Conservation (phyloP, 2,113 vertebrate species). For the Neoarius graeffei region DNA sequence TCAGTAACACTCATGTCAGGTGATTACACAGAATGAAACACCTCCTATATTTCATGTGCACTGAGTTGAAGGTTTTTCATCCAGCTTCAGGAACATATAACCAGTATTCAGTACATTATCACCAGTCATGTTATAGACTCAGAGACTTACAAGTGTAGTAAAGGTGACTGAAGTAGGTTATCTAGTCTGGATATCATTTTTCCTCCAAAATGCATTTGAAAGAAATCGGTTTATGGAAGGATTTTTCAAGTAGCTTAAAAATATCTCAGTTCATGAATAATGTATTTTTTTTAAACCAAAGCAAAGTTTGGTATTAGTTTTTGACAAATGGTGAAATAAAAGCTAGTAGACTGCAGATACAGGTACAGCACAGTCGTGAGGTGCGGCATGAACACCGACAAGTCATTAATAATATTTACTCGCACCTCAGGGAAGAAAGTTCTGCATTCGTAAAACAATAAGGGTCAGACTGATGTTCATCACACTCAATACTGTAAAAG, state of each 20-base stretch:
- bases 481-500: not conserved
- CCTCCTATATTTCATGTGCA: not conserved
- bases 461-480: conserved; percentile 11
- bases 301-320: conserved; percentile 12
- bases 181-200: not conserved
- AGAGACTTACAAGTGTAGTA: not conserved
- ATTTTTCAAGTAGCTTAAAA: not conserved
- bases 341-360: not conserved
- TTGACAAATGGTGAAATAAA: conserved; percentile 12
- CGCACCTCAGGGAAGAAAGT: not conserved
- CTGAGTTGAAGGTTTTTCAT: not conserved
- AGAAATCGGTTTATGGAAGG: not conserved
- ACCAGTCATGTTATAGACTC: not conserved
- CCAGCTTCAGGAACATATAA: not conserved
- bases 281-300: not conserved
- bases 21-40: not conserved
- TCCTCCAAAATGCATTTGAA: not conserved
- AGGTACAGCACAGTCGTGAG: not conserved
- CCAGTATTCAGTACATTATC: not conserved
- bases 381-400: not conserved
- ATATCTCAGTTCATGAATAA: not conserved
- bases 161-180: not conserved
- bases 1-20: not conserved
- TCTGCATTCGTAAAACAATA: not conserved
- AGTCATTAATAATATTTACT: not conserved